phyloP scores from a whole-genome alignment of 2,797 vertebrate genomes.

The Miichthys miiuy region DNA sequence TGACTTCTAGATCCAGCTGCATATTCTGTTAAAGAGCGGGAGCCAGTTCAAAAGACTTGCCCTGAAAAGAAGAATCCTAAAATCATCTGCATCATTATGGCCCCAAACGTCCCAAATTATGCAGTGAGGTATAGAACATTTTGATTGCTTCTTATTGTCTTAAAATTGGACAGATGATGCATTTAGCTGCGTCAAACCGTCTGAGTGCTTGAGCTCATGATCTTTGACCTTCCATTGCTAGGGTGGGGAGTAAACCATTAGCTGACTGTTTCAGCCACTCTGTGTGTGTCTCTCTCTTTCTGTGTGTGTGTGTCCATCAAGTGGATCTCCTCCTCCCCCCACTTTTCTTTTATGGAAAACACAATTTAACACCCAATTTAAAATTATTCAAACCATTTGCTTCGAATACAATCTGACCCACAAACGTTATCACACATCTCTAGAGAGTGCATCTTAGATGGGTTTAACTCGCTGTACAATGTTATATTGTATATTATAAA shows the following conservation, averaged over 20 bases:
- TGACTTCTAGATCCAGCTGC: slow-evolving; percentile 7
- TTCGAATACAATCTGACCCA: slow-evolving; percentile 65
- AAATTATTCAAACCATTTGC: slow-evolving; percentile 86
- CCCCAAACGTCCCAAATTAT: slow-evolving; percentile 45
- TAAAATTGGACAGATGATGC: slow-evolving; percentile 78
- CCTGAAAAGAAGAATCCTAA: slow-evolving; percentile 17
- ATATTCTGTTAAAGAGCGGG: not conserved
- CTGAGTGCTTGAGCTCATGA: slow-evolving; percentile 79
- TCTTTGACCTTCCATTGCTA: slow-evolving; percentile 78
- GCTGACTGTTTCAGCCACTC: slow-evolving; percentile 69
- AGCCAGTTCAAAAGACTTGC: slow-evolving; percentile 1
- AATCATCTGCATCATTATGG: slow-evolving; percentile 30
- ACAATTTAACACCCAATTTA: slow-evolving; percentile 82
- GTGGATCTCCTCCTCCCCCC: slow-evolving; percentile 72
- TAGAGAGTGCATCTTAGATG: slow-evolving; percentile 25
- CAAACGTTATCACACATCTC: slow-evolving; percentile 52
- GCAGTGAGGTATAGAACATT: slow-evolving; percentile 29
- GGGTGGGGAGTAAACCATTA: slow-evolving; percentile 78
- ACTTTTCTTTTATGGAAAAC: slow-evolving; percentile 75
- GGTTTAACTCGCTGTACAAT: slow-evolving; percentile 42
- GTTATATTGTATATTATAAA: slow-evolving; percentile 38
- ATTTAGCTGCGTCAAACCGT: slow-evolving; percentile 68
- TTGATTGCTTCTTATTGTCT: slow-evolving; percentile 68
- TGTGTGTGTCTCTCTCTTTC: slow-evolving; percentile 42
- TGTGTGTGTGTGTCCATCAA: slow-evolving; percentile 59